These are phyloP conservation scores for Leptobrachium leishanense DNA, from an alignment of 2,113 vertebrate species.

Conservation along the genomic window DNA sequence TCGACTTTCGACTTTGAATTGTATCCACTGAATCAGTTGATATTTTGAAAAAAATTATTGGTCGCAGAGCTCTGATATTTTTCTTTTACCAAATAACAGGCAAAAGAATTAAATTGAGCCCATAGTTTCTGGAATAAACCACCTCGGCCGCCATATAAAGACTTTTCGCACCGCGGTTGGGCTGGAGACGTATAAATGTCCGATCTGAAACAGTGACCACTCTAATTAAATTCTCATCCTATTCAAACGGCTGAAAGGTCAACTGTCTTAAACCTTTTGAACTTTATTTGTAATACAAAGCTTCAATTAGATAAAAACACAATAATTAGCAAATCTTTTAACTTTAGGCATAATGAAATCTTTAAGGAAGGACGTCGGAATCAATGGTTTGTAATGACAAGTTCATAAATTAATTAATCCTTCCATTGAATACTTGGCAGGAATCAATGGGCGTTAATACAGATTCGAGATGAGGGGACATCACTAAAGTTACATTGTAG, in stretches of 20 bases:
- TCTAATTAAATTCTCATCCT: constrained; percentile 89
- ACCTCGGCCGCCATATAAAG: not conserved
- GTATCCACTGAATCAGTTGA: too few relatives aligned
- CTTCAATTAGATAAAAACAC: constrained; percentile 94
- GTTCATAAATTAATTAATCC: constrained; percentile 98
- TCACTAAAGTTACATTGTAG: constrained; percentile 58
- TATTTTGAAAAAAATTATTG: too few relatives aligned
- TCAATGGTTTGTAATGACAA: constrained; percentile 95
- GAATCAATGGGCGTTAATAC: constrained; percentile 88
- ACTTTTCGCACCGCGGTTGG: constrained; percentile 39
- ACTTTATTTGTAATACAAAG: constrained; percentile 88
- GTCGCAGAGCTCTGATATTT: too few relatives aligned
- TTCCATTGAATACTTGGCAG: constrained; percentile 78
- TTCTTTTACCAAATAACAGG: too few relatives aligned
- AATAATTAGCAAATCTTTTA: constrained; percentile 98
- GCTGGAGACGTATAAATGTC: constrained; percentile 50
- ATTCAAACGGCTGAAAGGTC: constrained; percentile 75
- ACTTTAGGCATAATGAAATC: constrained; percentile 96
- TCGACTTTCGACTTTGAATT: too few relatives aligned
- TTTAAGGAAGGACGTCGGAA: constrained; percentile 86
- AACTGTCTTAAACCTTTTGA: constrained; percentile 87
- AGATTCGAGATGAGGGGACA: constrained; percentile 66
- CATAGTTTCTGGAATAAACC: not conserved
- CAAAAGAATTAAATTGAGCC: too few relatives aligned
- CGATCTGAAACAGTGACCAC: constrained; percentile 59